phyloP scores from a whole-genome alignment of 2,797 vertebrate species.

The Hapalemur alaotrensis region DNA sequence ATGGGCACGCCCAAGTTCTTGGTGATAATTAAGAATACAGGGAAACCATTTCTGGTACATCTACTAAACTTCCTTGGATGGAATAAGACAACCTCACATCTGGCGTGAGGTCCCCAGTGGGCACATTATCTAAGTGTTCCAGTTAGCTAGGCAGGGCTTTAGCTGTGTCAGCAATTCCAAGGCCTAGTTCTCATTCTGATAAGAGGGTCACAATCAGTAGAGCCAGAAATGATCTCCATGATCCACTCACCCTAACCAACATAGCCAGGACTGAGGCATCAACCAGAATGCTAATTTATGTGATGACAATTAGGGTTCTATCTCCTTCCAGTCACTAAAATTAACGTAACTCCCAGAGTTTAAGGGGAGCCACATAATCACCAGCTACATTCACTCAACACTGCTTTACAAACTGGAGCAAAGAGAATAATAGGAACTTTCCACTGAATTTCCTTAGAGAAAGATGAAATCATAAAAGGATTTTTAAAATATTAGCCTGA shows the following conservation, averaged over 20 bases:
- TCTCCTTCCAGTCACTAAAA: neutral
- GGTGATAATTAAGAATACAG: neutral
- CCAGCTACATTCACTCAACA: neutral
- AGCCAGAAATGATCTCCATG: neutral
- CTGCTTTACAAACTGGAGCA: neutral
- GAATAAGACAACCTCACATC: neutral
- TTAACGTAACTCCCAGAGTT: neutral
- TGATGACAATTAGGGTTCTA: neutral
- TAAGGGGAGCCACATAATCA: neutral
- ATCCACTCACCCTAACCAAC: neutral
- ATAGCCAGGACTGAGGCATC: neutral
- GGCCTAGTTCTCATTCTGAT: neutral
- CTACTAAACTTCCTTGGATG: neutral
- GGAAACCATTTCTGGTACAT: neutral
- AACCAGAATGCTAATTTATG: neutral
- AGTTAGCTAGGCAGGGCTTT: neutral
- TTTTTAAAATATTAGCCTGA: neutral
- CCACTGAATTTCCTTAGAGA: neutral
- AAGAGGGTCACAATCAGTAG: neutral
- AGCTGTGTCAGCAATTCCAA: neutral
- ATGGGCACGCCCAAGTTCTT: neutral
- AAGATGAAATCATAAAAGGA: neutral
- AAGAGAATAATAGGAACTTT: constrained; percentile 14
- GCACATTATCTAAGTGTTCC: neutral
- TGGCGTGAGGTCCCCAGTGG: neutral